Base-by-base conservation (phyloP, 2,113 vertebrate genomes). In the Ibidorhyncha struthersii region DNA sequence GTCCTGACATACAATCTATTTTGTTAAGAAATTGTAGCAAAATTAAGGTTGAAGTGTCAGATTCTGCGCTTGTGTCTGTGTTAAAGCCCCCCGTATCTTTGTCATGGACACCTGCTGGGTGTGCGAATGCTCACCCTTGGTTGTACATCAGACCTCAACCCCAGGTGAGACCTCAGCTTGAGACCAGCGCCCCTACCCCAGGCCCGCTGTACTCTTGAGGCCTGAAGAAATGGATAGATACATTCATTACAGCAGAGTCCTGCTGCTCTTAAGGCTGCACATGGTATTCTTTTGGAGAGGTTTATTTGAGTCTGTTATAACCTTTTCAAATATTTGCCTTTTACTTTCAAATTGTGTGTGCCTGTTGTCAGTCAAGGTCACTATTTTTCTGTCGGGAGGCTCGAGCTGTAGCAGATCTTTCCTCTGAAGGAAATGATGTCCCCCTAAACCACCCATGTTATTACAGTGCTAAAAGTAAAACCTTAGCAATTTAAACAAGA, bases 201-300 rank as follows among this genome's bases (percentile, higher is more conserved):
- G 40, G 45, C 10, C 19, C 3, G 0, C 21, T 1, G 1, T 49
- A 15, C 62, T 67, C 2, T 1, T 34, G 63, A 56, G 14, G 10
- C 32, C 32, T 40, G 55, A 78, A 76, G 59, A 84, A 69, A 72
- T 17, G 29, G 18, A 16, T 36, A 34, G 23, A 38, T 38, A 18
- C 1, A 62, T 70, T 76, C 8, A 63, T 59, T 22, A 56, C 5
- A 56, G 30, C 18, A 87, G 47, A 30, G 40, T 27, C 34, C 32
- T 78, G 41, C 50, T 70, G 41, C 41, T 4, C 2, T n/a, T 76
- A 43, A 55, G 27, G 9, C 22, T 45, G 13, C 23, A 49, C 13
- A 4, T 2, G 3, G 6, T 55, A 29, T 52, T 74, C 10, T 7
- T 86, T 86, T 72, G 18, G 52, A 82, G 56, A 78, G 25, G 47